These are phyloP conservation scores for Mactra quadrangularis DNA, from an alignment of 1,140 invertebrate genomes.

Conservation along the genomic window DNA sequence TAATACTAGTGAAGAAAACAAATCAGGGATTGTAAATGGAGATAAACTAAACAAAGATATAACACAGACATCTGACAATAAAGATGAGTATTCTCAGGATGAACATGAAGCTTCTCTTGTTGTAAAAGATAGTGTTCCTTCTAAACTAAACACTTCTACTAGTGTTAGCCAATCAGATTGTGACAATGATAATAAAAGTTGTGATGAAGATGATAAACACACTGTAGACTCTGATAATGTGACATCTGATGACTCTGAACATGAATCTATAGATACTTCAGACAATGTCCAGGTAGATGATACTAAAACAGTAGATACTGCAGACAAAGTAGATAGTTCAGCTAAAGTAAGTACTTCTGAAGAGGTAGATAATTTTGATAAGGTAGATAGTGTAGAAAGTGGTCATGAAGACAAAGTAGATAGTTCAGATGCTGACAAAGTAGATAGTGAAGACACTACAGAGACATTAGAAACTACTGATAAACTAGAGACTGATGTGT, in stretches of 20 bases:
- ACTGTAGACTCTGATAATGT: neutral
- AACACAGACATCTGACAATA: neutral
- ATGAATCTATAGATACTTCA: too few species aligned
- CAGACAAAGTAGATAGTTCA: too few species aligned
- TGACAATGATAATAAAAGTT: neutral
- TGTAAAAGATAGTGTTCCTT: slow-evolving; percentile 28
- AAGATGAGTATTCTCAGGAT: neutral
- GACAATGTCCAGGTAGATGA: too few species aligned
- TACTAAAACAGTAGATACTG: too few species aligned
- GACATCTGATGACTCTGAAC: neutral
- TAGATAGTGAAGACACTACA: neutral
- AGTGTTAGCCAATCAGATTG: too few species aligned
- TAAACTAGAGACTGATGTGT: neutral
- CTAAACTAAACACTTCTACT: neutral
- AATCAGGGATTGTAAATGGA: neutral
- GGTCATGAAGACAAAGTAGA: neutral
- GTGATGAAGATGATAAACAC: neutral
- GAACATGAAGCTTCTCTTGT: slow-evolving; percentile 3
- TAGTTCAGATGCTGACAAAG: neutral
- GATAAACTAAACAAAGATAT: neutral
- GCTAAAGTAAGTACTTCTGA: too few species aligned
- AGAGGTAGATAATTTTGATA: too few species aligned
- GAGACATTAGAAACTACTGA: neutral
- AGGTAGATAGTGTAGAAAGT: too few species aligned
- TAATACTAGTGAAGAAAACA: neutral